Conservation (phyloP, 1,140 invertebrate genomes). For the Polypedilum pembai region DNA sequence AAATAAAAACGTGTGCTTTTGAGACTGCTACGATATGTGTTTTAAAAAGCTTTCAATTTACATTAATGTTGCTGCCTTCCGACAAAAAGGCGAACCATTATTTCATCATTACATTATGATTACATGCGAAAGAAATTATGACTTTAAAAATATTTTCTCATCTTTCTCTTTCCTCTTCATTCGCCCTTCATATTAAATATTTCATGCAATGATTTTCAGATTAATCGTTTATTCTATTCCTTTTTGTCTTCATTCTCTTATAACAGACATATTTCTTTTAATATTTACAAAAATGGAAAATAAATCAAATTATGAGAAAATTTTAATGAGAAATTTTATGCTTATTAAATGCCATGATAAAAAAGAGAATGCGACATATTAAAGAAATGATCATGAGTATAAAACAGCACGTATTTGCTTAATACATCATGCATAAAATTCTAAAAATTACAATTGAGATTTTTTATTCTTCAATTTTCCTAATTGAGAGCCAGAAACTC, state of each 20-base stretch:
- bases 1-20: too few species aligned
- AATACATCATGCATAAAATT: too few species aligned
- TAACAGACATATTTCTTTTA: too few species aligned
- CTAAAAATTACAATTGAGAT: too few species aligned
- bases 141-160: background rate
- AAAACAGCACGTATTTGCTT: too few species aligned
- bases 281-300: background rate
- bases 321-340: conserved; percentile 8
- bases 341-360: background rate
- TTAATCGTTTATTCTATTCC: background rate
- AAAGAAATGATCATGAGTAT: too few species aligned
- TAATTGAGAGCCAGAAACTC: background rate
- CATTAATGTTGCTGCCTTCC: background rate
- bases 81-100: background rate
- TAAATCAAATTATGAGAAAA: conserved; percentile 14
- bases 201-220: conserved; percentile 12
- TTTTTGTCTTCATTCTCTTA: too few species aligned
- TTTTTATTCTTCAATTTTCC: too few species aligned
- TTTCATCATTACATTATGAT: conserved; percentile 14
- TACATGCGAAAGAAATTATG: background rate
- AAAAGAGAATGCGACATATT: background rate
- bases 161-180: too few species aligned
- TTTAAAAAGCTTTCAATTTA: background rate
- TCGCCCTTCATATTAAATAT: background rate
- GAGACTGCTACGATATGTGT: too few species aligned